These are phyloP conservation scores for Phaetusa simplex DNA, from an alignment of 2,113 vertebrate genomes.

Conservation along the genomic window DNA sequence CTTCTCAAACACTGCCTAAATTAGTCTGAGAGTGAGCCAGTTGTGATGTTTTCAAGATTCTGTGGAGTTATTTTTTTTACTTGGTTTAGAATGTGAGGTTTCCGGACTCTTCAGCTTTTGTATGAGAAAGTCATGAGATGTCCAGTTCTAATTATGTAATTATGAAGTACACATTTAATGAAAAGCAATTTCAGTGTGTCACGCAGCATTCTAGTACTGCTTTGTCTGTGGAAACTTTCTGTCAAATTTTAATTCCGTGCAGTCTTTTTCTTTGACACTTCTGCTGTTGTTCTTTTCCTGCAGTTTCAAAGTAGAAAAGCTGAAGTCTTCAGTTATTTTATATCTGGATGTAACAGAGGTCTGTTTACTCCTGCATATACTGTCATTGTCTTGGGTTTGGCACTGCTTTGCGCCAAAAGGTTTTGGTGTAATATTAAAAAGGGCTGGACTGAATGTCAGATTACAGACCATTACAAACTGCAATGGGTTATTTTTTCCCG, in stretches of 20 bases:
- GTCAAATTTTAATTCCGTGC: not conserved
- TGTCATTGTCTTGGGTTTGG: not conserved
- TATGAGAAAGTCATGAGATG: not conserved
- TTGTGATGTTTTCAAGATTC: not conserved
- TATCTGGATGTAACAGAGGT: not conserved
- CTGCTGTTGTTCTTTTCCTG: not conserved
- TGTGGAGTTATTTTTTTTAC: not conserved
- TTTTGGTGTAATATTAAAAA: not conserved
- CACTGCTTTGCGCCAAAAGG: not conserved
- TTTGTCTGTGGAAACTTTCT: not conserved
- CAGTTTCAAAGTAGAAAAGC: not conserved
- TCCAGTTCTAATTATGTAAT: not conserved
- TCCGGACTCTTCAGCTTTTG: not conserved
- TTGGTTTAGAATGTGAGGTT: not conserved
- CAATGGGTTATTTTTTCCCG: not conserved
- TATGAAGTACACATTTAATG: not conserved
- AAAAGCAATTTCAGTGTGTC: not conserved
- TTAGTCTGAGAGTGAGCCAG: not conserved
- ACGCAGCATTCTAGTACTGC: not conserved
- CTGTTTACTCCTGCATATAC: not conserved
- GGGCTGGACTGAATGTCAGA: not conserved
- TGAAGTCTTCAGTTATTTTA: not conserved
- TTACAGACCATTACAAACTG: not conserved
- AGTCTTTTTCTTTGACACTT: not conserved
- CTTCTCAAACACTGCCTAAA: not conserved